phyloP scores from a whole-genome alignment of 2,797 vertebrate species.

The Acipenser transmontanus region DNA sequence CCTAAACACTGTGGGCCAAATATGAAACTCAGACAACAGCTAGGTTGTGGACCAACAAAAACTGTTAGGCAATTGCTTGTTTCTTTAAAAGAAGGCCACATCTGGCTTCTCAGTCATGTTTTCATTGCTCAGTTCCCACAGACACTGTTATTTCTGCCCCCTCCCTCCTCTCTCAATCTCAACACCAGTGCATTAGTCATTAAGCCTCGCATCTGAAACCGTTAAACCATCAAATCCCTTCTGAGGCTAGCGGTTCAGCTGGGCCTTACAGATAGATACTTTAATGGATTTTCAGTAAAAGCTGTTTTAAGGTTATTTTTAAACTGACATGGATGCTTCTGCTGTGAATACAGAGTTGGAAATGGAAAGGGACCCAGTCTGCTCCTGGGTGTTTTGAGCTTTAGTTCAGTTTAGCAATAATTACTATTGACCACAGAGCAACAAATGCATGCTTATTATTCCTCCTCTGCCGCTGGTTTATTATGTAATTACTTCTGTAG shows the following conservation, averaged over 20 bases:
- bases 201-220: background rate
- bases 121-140: slow-evolving; percentile 1
- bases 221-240: background rate
- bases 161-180: background rate
- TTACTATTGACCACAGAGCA: background rate
- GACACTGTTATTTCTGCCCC: background rate
- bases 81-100: slow-evolving; percentile 7
- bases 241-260: background rate
- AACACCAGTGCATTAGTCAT: background rate
- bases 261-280: background rate
- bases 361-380: background rate
- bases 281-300: slow-evolving; percentile 1
- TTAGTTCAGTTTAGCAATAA: background rate
- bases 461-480: background rate
- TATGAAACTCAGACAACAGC: background rate
- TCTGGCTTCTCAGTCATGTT: slow-evolving; percentile 3
- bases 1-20: background rate
- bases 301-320: background rate
- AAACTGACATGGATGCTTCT: background rate
- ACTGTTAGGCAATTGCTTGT: background rate
- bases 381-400: background rate
- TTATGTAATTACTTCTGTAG: too few relatives aligned
- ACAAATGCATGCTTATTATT: background rate
- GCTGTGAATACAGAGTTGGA: background rate
- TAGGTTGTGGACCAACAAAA: background rate